These are phyloP conservation scores for Gallinago stenura DNA, from an alignment of 2,797 vertebrate species.

Conservation along the genomic window DNA sequence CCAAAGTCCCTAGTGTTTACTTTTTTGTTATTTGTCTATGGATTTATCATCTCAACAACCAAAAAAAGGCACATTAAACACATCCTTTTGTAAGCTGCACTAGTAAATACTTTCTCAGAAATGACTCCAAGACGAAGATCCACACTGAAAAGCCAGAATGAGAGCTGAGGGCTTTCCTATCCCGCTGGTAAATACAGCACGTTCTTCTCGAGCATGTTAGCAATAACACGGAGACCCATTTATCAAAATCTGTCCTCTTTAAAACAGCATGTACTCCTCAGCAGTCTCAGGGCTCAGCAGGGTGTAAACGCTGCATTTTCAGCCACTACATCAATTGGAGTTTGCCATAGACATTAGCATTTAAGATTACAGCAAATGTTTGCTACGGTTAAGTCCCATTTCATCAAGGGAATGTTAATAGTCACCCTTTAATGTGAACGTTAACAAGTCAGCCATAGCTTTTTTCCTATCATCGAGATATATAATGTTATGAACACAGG, in stretches of 20 bases:
- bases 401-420: not conserved
- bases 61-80: slow-evolving; percentile 8
- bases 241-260: slow-evolving; percentile 31
- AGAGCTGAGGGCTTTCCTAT: slow-evolving; percentile 33
- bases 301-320: not conserved
- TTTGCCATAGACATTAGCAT: not conserved
- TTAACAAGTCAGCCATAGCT: not conserved
- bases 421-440: not conserved
- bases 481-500: not conserved
- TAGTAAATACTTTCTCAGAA: slow-evolving; percentile 36
- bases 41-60: not conserved
- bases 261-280: not conserved
- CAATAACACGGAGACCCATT: slow-evolving; percentile 26
- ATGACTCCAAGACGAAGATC: not conserved
- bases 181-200: slow-evolving; percentile 7
- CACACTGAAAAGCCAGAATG: not conserved
- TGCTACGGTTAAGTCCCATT: not conserved
- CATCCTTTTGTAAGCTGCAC: not conserved
- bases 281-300: not conserved
- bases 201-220: not conserved
- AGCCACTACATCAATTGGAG: not conserved
- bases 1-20: not conserved
- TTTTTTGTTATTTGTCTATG: not conserved
- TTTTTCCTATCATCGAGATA: rapidly evolving
- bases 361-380: not conserved